Evolutionary conservation across 2,113 vertebrate species (phyloP), one percentile per base, ranked within the genome.

Genomic region (Anhinga rufa): DNA sequence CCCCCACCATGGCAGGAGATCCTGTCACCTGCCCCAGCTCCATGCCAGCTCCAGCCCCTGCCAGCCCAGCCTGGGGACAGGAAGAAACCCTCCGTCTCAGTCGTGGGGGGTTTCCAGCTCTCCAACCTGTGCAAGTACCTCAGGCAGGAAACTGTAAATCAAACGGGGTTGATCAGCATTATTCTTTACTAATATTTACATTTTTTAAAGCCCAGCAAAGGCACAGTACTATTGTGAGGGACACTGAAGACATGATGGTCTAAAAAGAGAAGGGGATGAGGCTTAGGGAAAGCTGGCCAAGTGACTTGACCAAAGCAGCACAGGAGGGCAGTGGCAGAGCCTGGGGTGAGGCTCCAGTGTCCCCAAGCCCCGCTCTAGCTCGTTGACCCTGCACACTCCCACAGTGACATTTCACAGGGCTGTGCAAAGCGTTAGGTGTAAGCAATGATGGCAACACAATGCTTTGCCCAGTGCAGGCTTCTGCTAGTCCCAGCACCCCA

Each of bases 31-130:
- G 51, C 70, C 58, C 17, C 58, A 72, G 48, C 17, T 19, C 31
- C 2, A 2, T 29, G 10, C 18, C 0, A 0, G 62, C 42, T 55
- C 60, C 80, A 86, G 49, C 25, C 8, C 29, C 26, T 5, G 2
- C 1, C 64, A 92, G 49, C 32, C 24, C 3, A 2, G 11, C 12
- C 0, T 57, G 51, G 31, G 58, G 22, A 66, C 66, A 54, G 42
- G 15, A 89, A 24, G 42, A 76, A 66, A 54, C 10, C 6, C 17
- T 66, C 15, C 29, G 1, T 54, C 51, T 57, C 51, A 51, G 22
- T 6, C 1, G 0, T 8, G 28, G 13, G 11, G 12, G 17, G 12
- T 20, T 82, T 55, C 44, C 76, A 86, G 51, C 28, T 75, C 26
- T 57, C 36, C 6, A 4, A n/a, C 7, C 12, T 17, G 7, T 52